phyloP scores from a whole-genome alignment of 2,797 vertebrate genomes.

The Carduelis carduelis region DNA sequence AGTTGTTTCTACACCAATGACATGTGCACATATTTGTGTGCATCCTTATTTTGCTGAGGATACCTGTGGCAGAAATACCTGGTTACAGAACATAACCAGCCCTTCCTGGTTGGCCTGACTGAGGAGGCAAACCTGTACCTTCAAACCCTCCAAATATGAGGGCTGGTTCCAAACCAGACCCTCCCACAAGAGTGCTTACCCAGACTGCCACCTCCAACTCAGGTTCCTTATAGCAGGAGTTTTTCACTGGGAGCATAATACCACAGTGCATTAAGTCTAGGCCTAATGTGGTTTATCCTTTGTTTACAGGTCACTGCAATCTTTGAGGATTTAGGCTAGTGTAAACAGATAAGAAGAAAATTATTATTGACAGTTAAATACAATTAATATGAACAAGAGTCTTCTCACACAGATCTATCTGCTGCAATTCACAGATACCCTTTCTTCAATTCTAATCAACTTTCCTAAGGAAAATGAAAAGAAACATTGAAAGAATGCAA shows the following conservation, averaged over 20 bases:
- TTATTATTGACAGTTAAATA: background rate
- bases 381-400: background rate
- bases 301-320: slow-evolving; percentile 25
- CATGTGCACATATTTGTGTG: background rate
- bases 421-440: background rate
- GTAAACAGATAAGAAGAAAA: slow-evolving; percentile 13
- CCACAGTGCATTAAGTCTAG: background rate
- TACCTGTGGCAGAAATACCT: background rate
- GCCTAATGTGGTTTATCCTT: slow-evolving; percentile 34
- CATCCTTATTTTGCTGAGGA: background rate
- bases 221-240: background rate
- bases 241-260: background rate
- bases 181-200: background rate
- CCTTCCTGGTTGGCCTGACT: background rate
- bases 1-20: background rate
- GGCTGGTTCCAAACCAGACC: background rate
- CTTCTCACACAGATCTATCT: background rate
- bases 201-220: background rate
- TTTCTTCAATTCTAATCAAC: background rate
- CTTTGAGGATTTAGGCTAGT: slow-evolving; percentile 27
- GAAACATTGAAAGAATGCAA: background rate
- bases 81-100: background rate
- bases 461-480: background rate
- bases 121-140: background rate
- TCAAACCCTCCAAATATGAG: background rate